These are phyloP conservation scores for Takifugu flavidus DNA, from an alignment of 2,113 vertebrate genomes.

Conservation along the genomic window DNA sequence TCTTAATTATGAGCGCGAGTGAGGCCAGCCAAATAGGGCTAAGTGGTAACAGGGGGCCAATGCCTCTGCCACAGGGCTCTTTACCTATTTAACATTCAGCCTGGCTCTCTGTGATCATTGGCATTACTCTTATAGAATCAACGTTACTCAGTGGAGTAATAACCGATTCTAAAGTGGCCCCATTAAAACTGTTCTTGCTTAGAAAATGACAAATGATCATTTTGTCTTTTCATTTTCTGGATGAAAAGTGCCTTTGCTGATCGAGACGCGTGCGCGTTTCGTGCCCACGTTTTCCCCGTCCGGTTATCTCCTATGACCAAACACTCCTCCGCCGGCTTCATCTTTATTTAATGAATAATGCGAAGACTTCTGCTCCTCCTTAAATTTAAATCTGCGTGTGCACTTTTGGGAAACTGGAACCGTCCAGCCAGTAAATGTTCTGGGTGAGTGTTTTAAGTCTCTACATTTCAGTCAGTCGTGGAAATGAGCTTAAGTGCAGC, in stretches of 20 bases:
- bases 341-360: slow-evolving; percentile 13
- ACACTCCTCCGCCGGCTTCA: slow-evolving; percentile 23
- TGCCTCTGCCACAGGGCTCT: slow-evolving; percentile 70
- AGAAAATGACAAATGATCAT: too few species aligned
- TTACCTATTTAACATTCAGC: slow-evolving; percentile 70
- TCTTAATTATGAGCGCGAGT: slow-evolving; percentile 76
- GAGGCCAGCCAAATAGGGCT: slow-evolving; percentile 72
- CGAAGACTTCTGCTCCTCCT: slow-evolving; percentile 45
- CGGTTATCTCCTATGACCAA: not conserved
- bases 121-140: slow-evolving; percentile 55
- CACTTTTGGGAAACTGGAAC: slow-evolving; percentile 57
- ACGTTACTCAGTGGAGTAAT: slow-evolving; percentile 49
- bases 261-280: too few species aligned
- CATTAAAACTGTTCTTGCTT: not conserved
- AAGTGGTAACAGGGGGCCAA: slow-evolving; percentile 75
- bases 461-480: slow-evolving; percentile 56
- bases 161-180: slow-evolving; percentile 27
- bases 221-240: too few species aligned
- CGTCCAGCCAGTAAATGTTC: slow-evolving; percentile 67
- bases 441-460: slow-evolving; percentile 59
- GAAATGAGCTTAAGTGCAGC: slow-evolving; percentile 47
- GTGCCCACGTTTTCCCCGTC: too few species aligned
- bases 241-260: too few species aligned
- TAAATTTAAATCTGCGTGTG: slow-evolving; percentile 62
- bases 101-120: slow-evolving; percentile 52